phyloP scores from a whole-genome alignment of 2,113 vertebrate species.

The Tretioscincus oriximinensis region DNA sequence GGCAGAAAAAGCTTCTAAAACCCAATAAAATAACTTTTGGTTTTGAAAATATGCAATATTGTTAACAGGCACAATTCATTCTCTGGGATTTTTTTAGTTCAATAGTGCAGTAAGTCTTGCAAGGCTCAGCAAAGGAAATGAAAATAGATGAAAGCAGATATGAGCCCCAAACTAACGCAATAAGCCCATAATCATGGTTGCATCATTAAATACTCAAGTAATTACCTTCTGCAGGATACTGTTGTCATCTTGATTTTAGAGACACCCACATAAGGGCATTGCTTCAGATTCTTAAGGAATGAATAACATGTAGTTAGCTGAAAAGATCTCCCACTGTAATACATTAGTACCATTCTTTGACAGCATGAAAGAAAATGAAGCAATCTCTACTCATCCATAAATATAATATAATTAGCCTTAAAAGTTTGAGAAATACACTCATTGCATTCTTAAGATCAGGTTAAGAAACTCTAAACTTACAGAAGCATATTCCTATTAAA shows the following conservation, averaged over 20 bases:
- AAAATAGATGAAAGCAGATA: not conserved
- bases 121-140: not conserved
- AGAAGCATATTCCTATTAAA: not conserved
- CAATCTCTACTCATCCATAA: not conserved
- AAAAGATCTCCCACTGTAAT: constrained; percentile 29
- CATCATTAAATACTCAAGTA: constrained; percentile 6
- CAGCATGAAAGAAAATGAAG: not conserved
- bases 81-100: too few species aligned
- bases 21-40: too few species aligned
- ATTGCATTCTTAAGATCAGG: constrained; percentile 5
- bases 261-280: not conserved
- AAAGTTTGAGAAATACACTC: not conserved
- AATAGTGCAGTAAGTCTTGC: not conserved
- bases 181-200: not conserved
- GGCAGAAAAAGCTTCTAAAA: too few species aligned
- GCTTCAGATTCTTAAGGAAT: constrained; percentile 6
- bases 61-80: too few species aligned
- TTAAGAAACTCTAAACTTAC: not conserved
- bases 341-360: constrained; percentile 11
- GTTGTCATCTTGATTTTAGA: not conserved
- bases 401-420: not conserved
- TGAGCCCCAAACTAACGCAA: not conserved
- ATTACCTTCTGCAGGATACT: constrained; percentile 9
- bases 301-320: constrained; percentile 28
- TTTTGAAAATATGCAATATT: too few species aligned